A percentile compares a stretch with the other conserved stretches of the same genome.
Evolutionary conservation across 1,140 invertebrate species (phyloP).

Genomic region (Armadillidium nasatum): DNA sequence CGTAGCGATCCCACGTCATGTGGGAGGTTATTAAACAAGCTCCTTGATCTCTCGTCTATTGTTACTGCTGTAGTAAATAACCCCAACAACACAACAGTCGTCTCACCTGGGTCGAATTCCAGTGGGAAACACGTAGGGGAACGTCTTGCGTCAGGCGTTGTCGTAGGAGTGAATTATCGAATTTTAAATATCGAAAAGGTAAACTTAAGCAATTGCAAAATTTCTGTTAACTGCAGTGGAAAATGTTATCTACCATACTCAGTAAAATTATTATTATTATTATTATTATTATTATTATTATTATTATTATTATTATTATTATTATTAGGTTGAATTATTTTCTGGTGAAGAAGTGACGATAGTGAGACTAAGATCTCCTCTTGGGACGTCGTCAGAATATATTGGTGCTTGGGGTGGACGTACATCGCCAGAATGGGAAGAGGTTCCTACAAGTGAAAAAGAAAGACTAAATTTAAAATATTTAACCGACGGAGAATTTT

Average conservation of each 20-base stretch:
- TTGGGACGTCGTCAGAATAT: constrained; percentile 64
- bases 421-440: constrained; percentile 67
- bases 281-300: not conserved
- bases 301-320: no score
- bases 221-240: constrained; percentile 7
- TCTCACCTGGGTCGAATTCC: constrained; percentile 13
- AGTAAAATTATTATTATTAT: not conserved
- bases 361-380: constrained; percentile 66
- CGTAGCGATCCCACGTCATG: constrained; percentile 62
- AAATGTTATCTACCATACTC: not conserved
- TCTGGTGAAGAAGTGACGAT: constrained; percentile 67
- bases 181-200: constrained; percentile 75
- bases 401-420: constrained; percentile 64
- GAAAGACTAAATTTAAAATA: constrained; percentile 64
- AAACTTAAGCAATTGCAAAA: no score
- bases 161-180: constrained; percentile 72
- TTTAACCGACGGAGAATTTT: constrained; percentile 73
- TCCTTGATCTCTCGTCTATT: constrained; percentile 77
- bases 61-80: constrained; percentile 66
- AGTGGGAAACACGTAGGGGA: constrained; percentile 50
- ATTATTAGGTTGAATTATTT: constrained; percentile 68
- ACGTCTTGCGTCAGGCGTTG: constrained; percentile 71
- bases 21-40: constrained; percentile 62
- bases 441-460: constrained; percentile 65
- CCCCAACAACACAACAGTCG: not conserved